Evolutionary conservation across 2,113 vertebrate genomes (phyloP), one percentile per base, ranked within the genome.

Genomic region (Podocnemis expansa): DNA sequence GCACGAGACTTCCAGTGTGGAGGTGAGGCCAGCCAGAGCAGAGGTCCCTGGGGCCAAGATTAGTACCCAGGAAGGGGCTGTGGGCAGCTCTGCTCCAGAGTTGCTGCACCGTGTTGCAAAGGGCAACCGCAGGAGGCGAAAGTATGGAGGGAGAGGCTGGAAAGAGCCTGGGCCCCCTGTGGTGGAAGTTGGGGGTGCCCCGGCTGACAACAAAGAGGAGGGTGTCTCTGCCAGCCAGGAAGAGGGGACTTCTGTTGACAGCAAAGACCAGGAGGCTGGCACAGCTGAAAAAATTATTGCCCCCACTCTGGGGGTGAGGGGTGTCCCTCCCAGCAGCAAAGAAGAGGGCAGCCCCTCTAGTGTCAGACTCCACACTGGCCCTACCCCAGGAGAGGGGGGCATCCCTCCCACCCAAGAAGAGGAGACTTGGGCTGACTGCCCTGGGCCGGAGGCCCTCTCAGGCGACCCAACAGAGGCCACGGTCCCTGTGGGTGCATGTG

Each of bases 401-500:
- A 55, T 6, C n/a, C 41, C 41, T 12, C 38, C 38, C 3, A 47
- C 49, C 56, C 60, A 25, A 7, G 58, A 87, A 38, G 56, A 79
- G 47, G 45, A 31, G 16, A n/a, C 16, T 83, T 45, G 22, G 45
- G 56, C 45, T 34, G 43, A 29, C 9, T 22, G 38, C 24, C 38
- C 41, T 3, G 10, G 70, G 22, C 38, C 24, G 21, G 70, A 19
- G 70, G 22, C 34, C 63, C 63, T 67, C 34, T 9, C 34, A n/a
- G 63, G 17, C 8, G 8, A 8, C 63, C n/a, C 9, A 2, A n/a
- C 34, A 38, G 63, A 70, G 70, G 90, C 78, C 38, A 95, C 89
- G 51, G 54, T 91, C 38, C 93, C 96, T 84, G 47, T 95, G 49
- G 76, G 82, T 34, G 95, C 85, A 84, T 96, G 84, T 29, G 96